These are phyloP conservation scores for Conus ventricosus DNA, from an alignment of 1,140 invertebrate species.

Conservation along the genomic window DNA sequence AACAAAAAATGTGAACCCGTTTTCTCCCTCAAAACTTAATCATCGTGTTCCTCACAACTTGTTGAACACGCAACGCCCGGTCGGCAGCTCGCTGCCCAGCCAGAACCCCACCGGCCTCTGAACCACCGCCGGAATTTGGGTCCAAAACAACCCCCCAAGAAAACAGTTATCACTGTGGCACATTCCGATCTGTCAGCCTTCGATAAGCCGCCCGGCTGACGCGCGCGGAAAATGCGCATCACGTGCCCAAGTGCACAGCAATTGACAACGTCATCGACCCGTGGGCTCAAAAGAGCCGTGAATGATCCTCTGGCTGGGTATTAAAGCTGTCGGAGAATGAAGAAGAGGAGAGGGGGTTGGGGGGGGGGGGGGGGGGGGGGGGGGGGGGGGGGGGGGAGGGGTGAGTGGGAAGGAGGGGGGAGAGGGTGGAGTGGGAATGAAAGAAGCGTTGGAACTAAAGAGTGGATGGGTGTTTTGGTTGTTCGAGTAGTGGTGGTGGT, in stretches of 20 bases:
- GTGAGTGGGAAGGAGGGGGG: neutral
- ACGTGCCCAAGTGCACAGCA: conserved; percentile 27
- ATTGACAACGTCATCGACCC: conserved; percentile 33
- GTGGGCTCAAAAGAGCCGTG: conserved; percentile 20
- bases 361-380: neutral
- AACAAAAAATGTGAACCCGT: no score
- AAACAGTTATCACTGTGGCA: conserved; percentile 21
- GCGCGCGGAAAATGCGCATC: conserved; percentile 15
- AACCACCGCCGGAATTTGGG: no score
- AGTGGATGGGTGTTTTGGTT: no score
- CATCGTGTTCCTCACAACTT: neutral
- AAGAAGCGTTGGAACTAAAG: no score
- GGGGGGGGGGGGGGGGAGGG: neutral
- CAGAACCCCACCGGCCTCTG: no score
- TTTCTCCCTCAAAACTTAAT: neutral
- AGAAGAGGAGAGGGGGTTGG: neutral
- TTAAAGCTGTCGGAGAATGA: neutral
- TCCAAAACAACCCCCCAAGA: neutral
- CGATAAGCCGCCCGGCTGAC: conserved; percentile 13
- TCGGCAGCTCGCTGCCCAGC: neutral
- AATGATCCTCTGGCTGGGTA: neutral
- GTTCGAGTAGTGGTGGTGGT: no score
- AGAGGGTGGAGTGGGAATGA: neutral
- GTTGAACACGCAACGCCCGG: neutral
- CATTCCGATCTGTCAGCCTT: conserved; percentile 6